phyloP scores from a whole-genome alignment of 2,888 invertebrate genomes.

The Notodonta ziczac region DNA sequence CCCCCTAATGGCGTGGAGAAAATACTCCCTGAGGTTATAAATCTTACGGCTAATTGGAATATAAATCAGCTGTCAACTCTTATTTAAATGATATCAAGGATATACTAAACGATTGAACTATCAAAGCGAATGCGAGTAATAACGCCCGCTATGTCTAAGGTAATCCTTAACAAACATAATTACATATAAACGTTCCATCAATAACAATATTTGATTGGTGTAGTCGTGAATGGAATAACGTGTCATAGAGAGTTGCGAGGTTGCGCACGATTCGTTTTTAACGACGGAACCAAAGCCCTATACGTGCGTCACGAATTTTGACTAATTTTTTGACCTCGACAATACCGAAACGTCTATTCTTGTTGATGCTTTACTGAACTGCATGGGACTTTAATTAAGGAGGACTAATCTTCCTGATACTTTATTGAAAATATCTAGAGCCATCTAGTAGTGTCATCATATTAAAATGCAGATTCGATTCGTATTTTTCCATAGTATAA shows the following conservation, averaged over 20 bases:
- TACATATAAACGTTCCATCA: slow-evolving; percentile 40
- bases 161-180: slow-evolving; percentile 44
- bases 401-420: too few species aligned
- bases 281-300: slow-evolving; percentile 40
- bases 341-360: background rate
- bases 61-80: too few species aligned
- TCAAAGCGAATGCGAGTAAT: slow-evolving; percentile 29
- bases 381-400: too few species aligned
- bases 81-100: too few species aligned
- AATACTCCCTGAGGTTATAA: too few species aligned
- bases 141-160: slow-evolving; percentile 25
- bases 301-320: slow-evolving; percentile 42
- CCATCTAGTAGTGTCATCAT: too few species aligned
- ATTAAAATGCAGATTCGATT: too few species aligned
- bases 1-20: too few species aligned
- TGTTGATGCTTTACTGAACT: too few species aligned
- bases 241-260: slow-evolving; percentile 51
- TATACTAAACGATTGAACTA: slow-evolving; percentile 7
- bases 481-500: too few species aligned
- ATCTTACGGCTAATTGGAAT: too few species aligned
- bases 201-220: slow-evolving; percentile 44
- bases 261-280: slow-evolving; percentile 48
- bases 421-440: too few species aligned
- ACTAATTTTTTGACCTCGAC: slow-evolving; percentile 44
- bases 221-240: slow-evolving; percentile 49